Evolutionary conservation across 2,888 invertebrate genomes (phyloP).

Genomic region (Tanypteryx hageni): DNA sequence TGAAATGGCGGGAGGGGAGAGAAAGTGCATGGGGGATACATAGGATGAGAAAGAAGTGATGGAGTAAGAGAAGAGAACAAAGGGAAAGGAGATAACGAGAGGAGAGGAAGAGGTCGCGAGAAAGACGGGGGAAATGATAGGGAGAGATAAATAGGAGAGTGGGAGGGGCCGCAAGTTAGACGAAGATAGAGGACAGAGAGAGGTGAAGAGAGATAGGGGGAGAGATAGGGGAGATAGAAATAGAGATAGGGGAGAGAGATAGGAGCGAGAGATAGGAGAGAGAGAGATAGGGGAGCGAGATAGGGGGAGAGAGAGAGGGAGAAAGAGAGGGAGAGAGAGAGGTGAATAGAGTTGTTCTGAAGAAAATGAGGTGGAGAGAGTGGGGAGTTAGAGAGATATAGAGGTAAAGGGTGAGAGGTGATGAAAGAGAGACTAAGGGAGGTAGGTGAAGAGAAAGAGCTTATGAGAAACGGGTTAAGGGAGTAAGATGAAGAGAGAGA

Average conservation of each 20-base stretch:
- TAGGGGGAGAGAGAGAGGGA: neutral
- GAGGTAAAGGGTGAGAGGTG: too few species aligned
- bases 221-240: too few species aligned
- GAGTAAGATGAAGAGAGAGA: too few species aligned
- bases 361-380: too few species aligned
- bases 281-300: neutral
- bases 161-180: too few species aligned
- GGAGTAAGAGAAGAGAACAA: neutral
- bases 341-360: constrained; percentile 12
- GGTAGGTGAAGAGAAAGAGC: too few species aligned
- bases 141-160: too few species aligned
- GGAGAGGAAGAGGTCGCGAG: neutral
- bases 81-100: neutral
- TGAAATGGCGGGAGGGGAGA: neutral
- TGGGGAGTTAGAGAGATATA: too few species aligned
- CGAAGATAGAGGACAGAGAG: neutral
- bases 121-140: neutral
- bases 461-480: too few species aligned
- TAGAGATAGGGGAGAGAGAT: neutral
- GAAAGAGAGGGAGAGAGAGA: neutral
- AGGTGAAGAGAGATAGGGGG: neutral
- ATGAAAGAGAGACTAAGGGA: too few species aligned
- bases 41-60: neutral
- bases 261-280: neutral
- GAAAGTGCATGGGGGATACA: neutral